Evolutionary conservation across 2,797 vertebrate species (phyloP), one percentile per base, ranked within the genome.

Genomic region (Syngnathus acus): DNA sequence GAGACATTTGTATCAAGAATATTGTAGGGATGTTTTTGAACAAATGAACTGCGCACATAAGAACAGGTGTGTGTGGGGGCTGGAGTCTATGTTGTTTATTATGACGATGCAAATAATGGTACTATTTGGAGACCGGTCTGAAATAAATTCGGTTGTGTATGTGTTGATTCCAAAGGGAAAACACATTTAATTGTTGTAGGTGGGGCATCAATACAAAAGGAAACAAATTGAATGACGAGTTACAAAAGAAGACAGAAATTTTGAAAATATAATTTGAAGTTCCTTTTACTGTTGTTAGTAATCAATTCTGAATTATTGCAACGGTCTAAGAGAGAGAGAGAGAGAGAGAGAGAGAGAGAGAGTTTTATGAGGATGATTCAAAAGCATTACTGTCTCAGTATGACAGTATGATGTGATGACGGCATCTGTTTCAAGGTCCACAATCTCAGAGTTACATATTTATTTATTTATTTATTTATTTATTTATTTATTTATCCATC

Each of bases 281-380:
- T 8, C n/a, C 3, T 51, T 51, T 9, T 8, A 19, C 14, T 16
- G 17, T 48, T 6, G 47, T 6, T 48, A 14, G 45, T 47, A 5
- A 17, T 19, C 19, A 7, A 1, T 50, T 50, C 17, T 7, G 6
- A 50, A 50, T 7, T 19, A 50, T n/a, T 50, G 17, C 19, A 19
- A 50, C 19, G 6, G 19, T 50, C 17, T 2, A n/a, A 63, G 61
- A 63, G 47, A 63, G 21, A 63, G 47, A 63, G 60, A 62, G 43
- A 42, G 60, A 62, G 43, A 62, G 38, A 62, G 43, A 62, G 60
- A 62, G 40, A 61, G 32, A 61, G 40, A 61, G 38, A 61, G 40
- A 59, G 55, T 8, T 53, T 45, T 21, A 11, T 11, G 21, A 4
- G 21, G 4, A 39, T 61, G 19, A 40, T 19, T 61, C 19, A 21